These are phyloP conservation scores for Liodrosophila aerea DNA, from an alignment of 2,888 invertebrate species.

Conservation along the genomic window DNA sequence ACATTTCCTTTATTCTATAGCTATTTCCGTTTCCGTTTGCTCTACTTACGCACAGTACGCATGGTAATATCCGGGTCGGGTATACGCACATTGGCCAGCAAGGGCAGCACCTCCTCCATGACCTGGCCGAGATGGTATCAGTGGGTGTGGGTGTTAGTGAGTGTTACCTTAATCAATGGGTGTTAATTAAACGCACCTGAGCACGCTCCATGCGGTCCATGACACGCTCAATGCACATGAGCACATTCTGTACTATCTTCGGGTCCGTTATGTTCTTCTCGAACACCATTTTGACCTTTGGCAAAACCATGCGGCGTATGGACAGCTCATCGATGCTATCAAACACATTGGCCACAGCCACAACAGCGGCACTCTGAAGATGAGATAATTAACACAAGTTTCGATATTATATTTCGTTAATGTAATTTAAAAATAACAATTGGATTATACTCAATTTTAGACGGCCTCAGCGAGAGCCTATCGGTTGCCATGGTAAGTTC, in stretches of 20 bases:
- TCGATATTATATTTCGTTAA: neutral
- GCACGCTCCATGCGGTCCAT: conserved; percentile 92
- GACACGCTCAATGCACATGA: conserved; percentile 91
- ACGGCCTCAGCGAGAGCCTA: conserved; percentile 11
- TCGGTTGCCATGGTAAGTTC: neutral
- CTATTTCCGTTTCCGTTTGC: neutral
- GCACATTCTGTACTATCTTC: conserved; percentile 90
- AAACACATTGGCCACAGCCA: conserved; percentile 92
- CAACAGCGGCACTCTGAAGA: conserved; percentile 91
- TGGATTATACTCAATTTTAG: neutral
- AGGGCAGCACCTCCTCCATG: conserved; percentile 94
- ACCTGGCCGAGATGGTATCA: conserved; percentile 83
- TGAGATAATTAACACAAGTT: neutral
- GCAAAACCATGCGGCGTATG: conserved; percentile 90
- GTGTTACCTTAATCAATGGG: neutral
- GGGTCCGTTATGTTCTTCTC: conserved; percentile 91
- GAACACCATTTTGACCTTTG: conserved; percentile 90
- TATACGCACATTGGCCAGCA: conserved; percentile 92
- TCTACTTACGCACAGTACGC: conserved; percentile 95
- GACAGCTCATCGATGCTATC: conserved; percentile 92
- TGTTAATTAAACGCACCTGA: conserved; percentile 83
- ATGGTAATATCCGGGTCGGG: conserved; percentile 94
- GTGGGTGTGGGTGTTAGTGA: no score
- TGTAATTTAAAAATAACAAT: neutral
- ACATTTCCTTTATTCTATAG: neutral